Base-by-base conservation (phyloP, 2,888 invertebrate genomes). In the Rhynchonema sp. region DNA sequence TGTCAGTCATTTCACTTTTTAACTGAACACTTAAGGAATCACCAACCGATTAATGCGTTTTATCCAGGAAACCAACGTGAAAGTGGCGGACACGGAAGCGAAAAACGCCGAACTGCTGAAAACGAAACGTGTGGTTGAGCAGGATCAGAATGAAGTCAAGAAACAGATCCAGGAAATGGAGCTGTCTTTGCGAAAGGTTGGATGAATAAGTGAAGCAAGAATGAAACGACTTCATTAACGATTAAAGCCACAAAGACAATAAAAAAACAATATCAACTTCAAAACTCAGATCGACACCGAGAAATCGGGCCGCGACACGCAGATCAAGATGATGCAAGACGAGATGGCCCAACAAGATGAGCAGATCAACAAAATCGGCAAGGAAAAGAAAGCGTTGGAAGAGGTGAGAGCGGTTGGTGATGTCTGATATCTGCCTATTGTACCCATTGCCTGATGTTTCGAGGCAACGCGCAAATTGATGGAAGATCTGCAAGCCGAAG, bases 121-220 rank as follows among this genome's bases (percentile, higher is more conserved):
- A 57, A 66, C 66, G 63, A 72, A 72, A 66, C 70, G 71, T 66
- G 69, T 96, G 81, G 80, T 91, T 77, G 94, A 96, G 72, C 87
- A 87, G 76, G 94, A 96, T 78, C 82, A 87, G 67, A 81, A 86
- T 65, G 88, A 88, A 66, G 81, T 91, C 62, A 70, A 71, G 66
- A 71, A 71, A 65, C 67, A 68, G 62, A 70, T 70, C 64, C 69
- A 72, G 56, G 66, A 70, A 25, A 62, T 69, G 54, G 71, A 70
- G 55, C 58, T 53, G 26, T 6, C 9, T 2, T 25, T 53, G 26
- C 23, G 53, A 25, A 25, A 6, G 26, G 53, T n/a, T n/a, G n/a
- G n/a, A n/a, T n/a, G n/a, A n/a, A n/a, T n/a, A n/a, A n/a, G n/a
- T n/a, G n/a, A n/a, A n/a, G n/a, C n/a, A n/a, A n/a, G n/a, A n/a